Conservation (phyloP, 2,797 vertebrate genomes). For the Morelia viridis region DNA sequence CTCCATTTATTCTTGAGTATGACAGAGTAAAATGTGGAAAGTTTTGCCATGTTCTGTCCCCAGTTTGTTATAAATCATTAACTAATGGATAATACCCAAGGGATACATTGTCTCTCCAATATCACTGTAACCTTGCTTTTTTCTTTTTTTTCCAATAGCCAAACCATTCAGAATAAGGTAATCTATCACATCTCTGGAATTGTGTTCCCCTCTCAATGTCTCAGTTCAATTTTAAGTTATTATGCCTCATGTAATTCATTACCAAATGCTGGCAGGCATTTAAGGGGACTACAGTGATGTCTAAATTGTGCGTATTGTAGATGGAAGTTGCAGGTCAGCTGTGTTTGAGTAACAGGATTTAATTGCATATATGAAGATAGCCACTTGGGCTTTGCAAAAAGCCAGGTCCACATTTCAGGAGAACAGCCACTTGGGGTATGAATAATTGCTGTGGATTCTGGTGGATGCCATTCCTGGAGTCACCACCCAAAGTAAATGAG, state of each 20-base stretch:
- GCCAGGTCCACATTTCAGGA: not conserved
- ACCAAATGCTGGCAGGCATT: not conserved
- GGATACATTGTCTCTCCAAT: not conserved
- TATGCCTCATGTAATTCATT: not conserved
- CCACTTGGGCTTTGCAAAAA: not conserved
- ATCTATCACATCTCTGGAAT: not conserved
- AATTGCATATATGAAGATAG: not conserved
- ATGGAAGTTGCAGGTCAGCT: not conserved
- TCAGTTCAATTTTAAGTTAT: not conserved
- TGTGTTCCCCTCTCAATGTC: not conserved
- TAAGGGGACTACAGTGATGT: not conserved
- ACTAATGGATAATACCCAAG: not conserved
- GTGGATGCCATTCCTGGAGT: not conserved
- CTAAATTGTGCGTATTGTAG: not conserved
- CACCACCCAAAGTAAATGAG: not conserved
- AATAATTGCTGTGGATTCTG: not conserved
- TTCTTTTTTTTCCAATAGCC: not conserved
- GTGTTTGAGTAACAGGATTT: not conserved
- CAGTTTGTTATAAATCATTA: not conserved
- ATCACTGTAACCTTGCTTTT: not conserved
- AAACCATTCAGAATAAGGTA: not conserved
- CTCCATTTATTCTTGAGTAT: not conserved
- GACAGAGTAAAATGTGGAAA: not conserved
- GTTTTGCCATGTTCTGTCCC: not conserved
- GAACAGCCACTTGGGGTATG: not conserved